Conservation (phyloP, 2,113 vertebrate genomes). For the Hemicordylus capensis region DNA sequence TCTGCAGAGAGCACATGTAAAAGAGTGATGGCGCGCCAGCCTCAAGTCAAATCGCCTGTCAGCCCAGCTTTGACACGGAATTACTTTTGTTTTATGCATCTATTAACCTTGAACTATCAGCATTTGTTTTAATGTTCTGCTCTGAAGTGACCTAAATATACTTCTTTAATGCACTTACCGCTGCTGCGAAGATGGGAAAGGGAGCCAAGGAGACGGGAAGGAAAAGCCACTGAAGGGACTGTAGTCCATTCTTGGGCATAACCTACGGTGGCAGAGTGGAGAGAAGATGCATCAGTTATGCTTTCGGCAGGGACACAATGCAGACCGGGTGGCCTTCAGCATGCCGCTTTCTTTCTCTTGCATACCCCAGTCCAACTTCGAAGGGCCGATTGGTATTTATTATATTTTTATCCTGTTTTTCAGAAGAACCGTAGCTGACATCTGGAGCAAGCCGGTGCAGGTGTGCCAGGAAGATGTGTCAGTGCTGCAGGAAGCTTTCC, state of each 20-base stretch:
- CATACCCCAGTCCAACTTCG: not conserved
- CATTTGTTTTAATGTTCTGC: conserved; percentile 84
- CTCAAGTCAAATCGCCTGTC: conserved; percentile 86
- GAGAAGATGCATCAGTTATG: too few relatives aligned
- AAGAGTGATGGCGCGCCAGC: conserved; percentile 81
- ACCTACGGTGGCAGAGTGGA: too few relatives aligned
- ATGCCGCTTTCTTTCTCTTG: not conserved
- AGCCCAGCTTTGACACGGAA: conserved; percentile 82
- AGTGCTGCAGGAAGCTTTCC: too few relatives aligned
- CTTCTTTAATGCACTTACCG: conserved; percentile 72
- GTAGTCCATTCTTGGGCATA: not conserved
- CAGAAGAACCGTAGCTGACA: not conserved
- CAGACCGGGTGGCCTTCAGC: not conserved
- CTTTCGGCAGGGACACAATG: not conserved
- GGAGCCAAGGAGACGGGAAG: not conserved
- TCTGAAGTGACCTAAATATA: conserved; percentile 80
- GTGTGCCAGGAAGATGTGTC: too few relatives aligned
- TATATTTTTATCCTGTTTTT: too few relatives aligned
- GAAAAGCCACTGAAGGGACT: not conserved
- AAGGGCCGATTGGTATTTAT: too few relatives aligned
- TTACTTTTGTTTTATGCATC: conserved; percentile 88
- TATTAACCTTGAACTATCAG: conserved; percentile 89
- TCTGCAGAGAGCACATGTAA: conserved; percentile 77
- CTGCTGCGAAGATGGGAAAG: conserved; percentile 40
- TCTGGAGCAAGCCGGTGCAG: too few relatives aligned